These are phyloP conservation scores for Zoanthus gigantus DNA, from an alignment of 92 coral and sea anemone genomes.

Conservation along the genomic window DNA sequence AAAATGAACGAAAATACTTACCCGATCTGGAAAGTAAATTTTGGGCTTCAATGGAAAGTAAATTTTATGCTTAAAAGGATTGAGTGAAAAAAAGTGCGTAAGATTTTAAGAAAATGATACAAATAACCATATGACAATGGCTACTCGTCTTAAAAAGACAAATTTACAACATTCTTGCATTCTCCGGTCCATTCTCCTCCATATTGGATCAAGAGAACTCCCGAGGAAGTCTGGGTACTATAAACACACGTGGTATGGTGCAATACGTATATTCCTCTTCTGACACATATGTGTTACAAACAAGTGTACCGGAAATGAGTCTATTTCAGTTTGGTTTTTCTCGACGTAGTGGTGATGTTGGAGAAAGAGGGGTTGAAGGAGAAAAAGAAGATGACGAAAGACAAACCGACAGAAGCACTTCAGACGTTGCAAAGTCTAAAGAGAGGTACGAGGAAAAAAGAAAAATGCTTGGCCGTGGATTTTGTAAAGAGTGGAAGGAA, in stretches of 20 bases:
- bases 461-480: background rate
- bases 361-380: conserved; percentile 14
- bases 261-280: conserved; percentile 49
- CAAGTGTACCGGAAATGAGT: conserved; percentile 46
- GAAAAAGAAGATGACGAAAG: conserved; percentile 3
- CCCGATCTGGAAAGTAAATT: no score
- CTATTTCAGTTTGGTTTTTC: conserved; percentile 52
- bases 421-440: conserved; percentile 2
- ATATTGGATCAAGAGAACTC: conserved; percentile 64
- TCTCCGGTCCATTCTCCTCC: conserved; percentile 51
- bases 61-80: conserved; percentile 41
- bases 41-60: no score
- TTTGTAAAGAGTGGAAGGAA: background rate
- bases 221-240: conserved; percentile 60
- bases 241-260: conserved; percentile 62
- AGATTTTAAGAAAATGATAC: conserved; percentile 32
- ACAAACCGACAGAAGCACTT: conserved; percentile 9
- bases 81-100: conserved; percentile 42
- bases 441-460: background rate
- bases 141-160: conserved; percentile 52
- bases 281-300: conserved; percentile 34
- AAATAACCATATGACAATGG: conserved; percentile 40
- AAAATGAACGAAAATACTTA: no score
- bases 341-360: conserved; percentile 35
- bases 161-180: conserved; percentile 51